phyloP scores from a whole-genome alignment of 53 echinoderm and acorn worm genomes.

The Crossaster papposus region DNA sequence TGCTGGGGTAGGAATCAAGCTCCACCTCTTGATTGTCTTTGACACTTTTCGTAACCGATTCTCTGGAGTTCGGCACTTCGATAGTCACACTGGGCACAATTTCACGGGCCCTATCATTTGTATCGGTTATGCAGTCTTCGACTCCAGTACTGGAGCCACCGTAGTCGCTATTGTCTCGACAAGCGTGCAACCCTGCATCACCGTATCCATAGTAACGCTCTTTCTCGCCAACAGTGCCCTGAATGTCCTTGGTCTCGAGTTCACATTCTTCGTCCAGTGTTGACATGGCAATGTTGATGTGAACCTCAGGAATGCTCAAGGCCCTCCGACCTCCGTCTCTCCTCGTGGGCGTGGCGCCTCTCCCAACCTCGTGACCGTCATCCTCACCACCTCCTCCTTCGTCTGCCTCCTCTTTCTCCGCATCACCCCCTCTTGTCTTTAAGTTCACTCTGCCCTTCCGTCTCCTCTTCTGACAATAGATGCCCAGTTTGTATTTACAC shows the following conservation, averaged over 20 bases:
- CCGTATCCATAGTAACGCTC: neutral
- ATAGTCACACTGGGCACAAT: neutral
- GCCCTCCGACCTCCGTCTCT: neutral
- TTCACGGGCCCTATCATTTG: neutral
- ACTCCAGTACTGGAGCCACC: conserved; percentile 51
- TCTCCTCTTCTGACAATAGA: neutral
- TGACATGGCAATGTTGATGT: conserved; percentile 51
- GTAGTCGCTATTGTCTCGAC: conserved; percentile 33
- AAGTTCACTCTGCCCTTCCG: neutral
- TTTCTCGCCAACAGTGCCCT: neutral
- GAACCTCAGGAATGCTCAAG: conserved; percentile 34
- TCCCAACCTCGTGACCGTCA: neutral
- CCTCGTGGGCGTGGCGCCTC: neutral
- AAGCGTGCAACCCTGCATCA: neutral
- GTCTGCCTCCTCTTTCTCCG: neutral
- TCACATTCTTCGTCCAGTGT: conserved; percentile 46
- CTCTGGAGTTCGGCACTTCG: neutral
- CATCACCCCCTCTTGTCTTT: neutral
- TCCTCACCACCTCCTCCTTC: neutral
- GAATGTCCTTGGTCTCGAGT: conserved; percentile 18
- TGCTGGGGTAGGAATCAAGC: neutral
- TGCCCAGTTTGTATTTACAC: conserved; percentile 11
- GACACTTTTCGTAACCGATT: neutral
- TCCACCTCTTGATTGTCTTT: neutral
- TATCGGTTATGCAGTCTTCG: neutral